phyloP scores from a whole-genome alignment of 2,888 invertebrate species.

The Phymatocera aterrima region DNA sequence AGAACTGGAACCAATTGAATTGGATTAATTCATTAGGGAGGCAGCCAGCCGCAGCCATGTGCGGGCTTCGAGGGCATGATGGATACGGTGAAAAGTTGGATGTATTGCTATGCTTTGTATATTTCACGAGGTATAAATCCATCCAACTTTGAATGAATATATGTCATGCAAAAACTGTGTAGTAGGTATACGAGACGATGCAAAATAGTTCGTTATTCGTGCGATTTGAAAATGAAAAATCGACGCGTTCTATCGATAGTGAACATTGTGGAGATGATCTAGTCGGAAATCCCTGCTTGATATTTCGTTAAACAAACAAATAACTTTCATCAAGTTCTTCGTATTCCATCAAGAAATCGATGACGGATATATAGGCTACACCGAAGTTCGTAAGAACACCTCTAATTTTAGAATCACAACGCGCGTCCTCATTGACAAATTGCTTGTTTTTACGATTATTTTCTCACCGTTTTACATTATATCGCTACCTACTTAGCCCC shows the following conservation, averaged over 20 bases:
- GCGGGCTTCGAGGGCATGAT: conserved; percentile 10
- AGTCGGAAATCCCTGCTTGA: background rate
- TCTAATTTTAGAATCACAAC: conserved; percentile 34
- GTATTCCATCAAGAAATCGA: conserved; percentile 32
- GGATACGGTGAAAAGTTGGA: background rate
- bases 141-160: background rate
- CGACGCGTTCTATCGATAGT: background rate
- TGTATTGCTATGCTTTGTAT: too few relatives aligned
- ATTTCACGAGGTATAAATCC: background rate
- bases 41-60: conserved; percentile 8
- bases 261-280: background rate
- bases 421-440: background rate
- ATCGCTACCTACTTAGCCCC: background rate
- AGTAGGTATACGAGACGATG: too few relatives aligned
- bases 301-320: background rate
- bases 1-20: conserved; percentile 36
- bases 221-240: too few relatives aligned
- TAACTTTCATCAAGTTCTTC: background rate
- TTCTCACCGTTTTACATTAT: background rate
- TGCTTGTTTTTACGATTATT: conserved; percentile 29
- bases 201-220: too few relatives aligned
- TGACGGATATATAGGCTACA: conserved; percentile 15
- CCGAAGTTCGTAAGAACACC: background rate
- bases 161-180: too few relatives aligned
- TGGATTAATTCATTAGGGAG: conserved; percentile 37